These are phyloP conservation scores for Plebejus argus DNA, from an alignment of 2,888 invertebrate species.

Conservation along the genomic window DNA sequence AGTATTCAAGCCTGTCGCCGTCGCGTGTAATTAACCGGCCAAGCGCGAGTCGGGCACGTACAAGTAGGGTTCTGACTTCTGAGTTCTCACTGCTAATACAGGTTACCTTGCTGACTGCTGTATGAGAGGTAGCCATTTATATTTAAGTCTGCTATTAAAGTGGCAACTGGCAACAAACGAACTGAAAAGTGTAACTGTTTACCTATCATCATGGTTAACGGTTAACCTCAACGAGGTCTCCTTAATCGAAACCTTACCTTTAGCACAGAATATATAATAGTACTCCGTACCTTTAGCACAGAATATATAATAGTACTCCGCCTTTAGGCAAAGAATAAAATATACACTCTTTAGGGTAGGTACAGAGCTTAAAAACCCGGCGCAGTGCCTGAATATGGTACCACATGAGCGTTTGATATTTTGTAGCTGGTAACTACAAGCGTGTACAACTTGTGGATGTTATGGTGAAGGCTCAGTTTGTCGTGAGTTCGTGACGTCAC, in stretches of 20 bases:
- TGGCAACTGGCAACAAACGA: no score
- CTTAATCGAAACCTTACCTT: no score
- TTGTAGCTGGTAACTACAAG: constrained; percentile 21
- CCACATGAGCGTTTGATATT: not conserved
- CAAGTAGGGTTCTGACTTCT: not conserved
- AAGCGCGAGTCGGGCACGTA: not conserved
- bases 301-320: no score
- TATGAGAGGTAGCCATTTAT: no score
- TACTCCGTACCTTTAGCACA: no score
- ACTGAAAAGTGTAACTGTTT: not conserved
- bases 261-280: no score
- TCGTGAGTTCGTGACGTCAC: constrained; percentile 72
- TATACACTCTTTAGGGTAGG: no score
- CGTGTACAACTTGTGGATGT: constrained; percentile 54
- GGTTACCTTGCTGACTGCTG: no score
- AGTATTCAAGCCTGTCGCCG: not conserved
- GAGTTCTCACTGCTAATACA: no score
- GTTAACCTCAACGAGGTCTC: not conserved
- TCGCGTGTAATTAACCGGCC: not conserved
- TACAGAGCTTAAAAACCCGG: no score
- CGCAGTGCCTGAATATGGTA: not conserved
- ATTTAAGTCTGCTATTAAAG: no score
- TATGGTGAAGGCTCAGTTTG: constrained; percentile 59
- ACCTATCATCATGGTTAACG: not conserved
- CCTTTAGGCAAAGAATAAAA: no score